These are phyloP conservation scores for Drosophila quadrilineata DNA, from an alignment of 1,140 invertebrate genomes.

Conservation along the genomic window DNA sequence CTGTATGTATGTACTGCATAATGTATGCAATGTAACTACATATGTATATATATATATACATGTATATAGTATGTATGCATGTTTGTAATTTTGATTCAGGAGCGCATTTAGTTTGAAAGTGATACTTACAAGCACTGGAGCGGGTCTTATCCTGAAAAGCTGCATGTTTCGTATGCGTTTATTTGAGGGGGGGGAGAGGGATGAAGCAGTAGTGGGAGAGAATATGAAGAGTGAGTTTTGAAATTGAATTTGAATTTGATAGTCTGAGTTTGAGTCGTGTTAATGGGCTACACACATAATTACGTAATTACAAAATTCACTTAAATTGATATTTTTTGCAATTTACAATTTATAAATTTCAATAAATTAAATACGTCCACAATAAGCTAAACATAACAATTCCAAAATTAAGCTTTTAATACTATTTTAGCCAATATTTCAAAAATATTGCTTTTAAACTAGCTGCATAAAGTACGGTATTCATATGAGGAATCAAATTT, in stretches of 20 bases:
- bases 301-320: constrained; percentile 42
- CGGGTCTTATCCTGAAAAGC: constrained; percentile 98
- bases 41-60: background rate
- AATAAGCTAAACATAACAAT: too few species aligned
- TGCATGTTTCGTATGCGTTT: constrained; percentile 81
- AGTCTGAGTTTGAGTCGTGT: too few species aligned
- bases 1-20: background rate
- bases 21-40: too few species aligned
- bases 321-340: background rate
- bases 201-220: constrained; percentile 23
- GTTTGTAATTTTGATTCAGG: constrained; percentile 19
- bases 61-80: constrained; percentile 13
- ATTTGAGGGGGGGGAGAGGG: constrained; percentile 7
- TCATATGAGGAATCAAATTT: too few species aligned
- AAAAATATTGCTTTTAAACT: too few species aligned
- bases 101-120: constrained; percentile 28
- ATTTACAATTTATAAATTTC: too few species aligned
- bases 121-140: constrained; percentile 97
- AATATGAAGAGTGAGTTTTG: constrained; percentile 45
- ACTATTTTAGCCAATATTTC: too few species aligned
- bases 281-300: constrained; percentile 64
- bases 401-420: too few species aligned
- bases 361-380: too few species aligned
- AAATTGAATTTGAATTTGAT: too few species aligned
- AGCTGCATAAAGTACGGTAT: too few species aligned